Conservation (phyloP, 2,797 vertebrate species). For the Channallabes apus region DNA sequence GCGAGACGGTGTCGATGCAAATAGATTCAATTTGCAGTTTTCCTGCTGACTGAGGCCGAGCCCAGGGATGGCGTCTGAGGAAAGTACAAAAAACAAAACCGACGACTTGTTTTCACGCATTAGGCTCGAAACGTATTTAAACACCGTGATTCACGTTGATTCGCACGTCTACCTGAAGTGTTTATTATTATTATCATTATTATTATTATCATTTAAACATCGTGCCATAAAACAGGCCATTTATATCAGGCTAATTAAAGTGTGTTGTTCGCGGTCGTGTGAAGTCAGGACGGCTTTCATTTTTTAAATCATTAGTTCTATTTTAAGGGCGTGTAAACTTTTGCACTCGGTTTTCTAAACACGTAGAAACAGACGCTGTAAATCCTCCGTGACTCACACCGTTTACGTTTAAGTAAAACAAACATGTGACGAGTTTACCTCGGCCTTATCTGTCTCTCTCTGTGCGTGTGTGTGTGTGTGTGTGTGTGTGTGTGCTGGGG, state of each 20-base stretch:
- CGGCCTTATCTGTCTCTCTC: slow-evolving; percentile 18
- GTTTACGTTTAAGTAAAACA: background rate
- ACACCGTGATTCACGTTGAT: background rate
- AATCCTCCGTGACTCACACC: background rate
- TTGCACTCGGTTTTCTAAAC: background rate
- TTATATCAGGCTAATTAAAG: background rate
- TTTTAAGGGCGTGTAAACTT: background rate
- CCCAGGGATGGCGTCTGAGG: background rate
- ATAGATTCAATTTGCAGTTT: background rate
- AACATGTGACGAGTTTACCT: background rate
- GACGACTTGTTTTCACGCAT: background rate
- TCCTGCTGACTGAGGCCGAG: background rate
- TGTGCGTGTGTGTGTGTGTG: background rate
- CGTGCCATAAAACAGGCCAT: background rate
- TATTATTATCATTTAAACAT: no score
- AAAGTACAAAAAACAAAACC: background rate
- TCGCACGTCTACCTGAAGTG: no score
- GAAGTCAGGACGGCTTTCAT: background rate
- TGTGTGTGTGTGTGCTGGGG: slow-evolving; percentile 2
- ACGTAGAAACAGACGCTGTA: background rate
- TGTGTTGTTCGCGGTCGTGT: background rate
- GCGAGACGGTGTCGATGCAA: background rate
- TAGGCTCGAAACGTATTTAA: no score
- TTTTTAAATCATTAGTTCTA: background rate
- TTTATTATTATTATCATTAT: no score